Evolutionary conservation across 2,888 invertebrate genomes (phyloP).

Genomic region (Dynastes hyllus): DNA sequence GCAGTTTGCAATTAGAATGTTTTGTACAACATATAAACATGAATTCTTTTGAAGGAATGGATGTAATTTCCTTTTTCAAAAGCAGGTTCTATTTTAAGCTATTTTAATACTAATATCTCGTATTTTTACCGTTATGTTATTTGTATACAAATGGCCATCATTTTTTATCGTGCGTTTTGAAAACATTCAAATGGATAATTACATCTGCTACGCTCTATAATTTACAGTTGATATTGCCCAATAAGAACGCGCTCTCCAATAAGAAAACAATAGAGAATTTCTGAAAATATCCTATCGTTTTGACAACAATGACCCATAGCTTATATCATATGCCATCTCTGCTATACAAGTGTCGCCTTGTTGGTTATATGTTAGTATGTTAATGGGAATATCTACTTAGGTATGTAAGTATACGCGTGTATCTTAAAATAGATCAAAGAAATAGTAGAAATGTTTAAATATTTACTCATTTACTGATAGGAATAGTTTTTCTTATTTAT

Average conservation of each 20-base stretch:
- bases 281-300: not conserved
- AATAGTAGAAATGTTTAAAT: conserved; percentile 17
- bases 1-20: too few relatives aligned
- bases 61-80: not conserved
- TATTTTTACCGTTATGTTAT: conserved; percentile 12
- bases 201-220: conserved; percentile 19
- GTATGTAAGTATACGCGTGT: conserved; percentile 4
- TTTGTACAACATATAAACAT: too few relatives aligned
- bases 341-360: not conserved
- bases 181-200: conserved; percentile 36
- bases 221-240: conserved; percentile 29
- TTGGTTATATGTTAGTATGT: conserved; percentile 14
- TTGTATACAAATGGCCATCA: conserved; percentile 27
- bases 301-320: conserved; percentile 45
- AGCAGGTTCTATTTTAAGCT: conserved; percentile 12
- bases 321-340: conserved; percentile 14
- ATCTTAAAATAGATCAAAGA: conserved; percentile 34
- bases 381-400: conserved; percentile 32
- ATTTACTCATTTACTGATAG: conserved; percentile 41
- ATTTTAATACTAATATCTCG: conserved; percentile 23
- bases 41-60: too few relatives aligned
- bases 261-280: conserved; percentile 37
- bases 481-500: conserved; percentile 31
- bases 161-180: conserved; percentile 27
- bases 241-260: conserved; percentile 1